A percentile compares a stretch with the other conserved stretches of the same genome.
These are phyloP conservation scores for Penelope pileata DNA, from an alignment of 2,113 vertebrate species.

Conservation along the genomic window DNA sequence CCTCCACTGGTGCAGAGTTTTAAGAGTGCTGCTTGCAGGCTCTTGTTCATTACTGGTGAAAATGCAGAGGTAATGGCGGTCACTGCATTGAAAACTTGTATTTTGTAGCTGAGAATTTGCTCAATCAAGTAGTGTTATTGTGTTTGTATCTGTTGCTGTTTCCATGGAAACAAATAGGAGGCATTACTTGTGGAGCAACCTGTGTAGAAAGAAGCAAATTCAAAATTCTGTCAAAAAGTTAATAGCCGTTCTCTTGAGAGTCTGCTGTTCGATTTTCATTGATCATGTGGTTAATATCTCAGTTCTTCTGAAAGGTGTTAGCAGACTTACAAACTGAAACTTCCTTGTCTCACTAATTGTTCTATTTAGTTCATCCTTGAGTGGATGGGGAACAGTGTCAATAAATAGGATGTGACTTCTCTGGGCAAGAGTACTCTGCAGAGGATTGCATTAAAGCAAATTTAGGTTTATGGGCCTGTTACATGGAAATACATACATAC, in stretches of 20 bases:
- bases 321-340: not conserved
- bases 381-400: not conserved
- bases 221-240: not conserved
- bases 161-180: not conserved
- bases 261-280: not conserved
- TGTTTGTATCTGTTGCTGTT: not conserved
- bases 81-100: not conserved
- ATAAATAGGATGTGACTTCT: not conserved
- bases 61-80: not conserved
- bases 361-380: not conserved
- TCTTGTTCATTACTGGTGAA: not conserved
- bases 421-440: not conserved
- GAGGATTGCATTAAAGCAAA: not conserved
- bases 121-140: not conserved
- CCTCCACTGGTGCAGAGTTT: not conserved
- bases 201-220: not conserved
- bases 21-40: not conserved
- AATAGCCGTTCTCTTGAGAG: not conserved
- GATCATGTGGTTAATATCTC: not conserved
- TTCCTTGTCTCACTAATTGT: not conserved
- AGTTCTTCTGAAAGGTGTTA: not conserved
- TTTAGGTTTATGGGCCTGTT: not conserved
- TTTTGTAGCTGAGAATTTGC: not conserved
- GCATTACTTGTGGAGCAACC: not conserved
- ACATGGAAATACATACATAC: not conserved